phyloP scores from a whole-genome alignment of 2,113 vertebrate species.

The Neomonachus schauinslandi region DNA sequence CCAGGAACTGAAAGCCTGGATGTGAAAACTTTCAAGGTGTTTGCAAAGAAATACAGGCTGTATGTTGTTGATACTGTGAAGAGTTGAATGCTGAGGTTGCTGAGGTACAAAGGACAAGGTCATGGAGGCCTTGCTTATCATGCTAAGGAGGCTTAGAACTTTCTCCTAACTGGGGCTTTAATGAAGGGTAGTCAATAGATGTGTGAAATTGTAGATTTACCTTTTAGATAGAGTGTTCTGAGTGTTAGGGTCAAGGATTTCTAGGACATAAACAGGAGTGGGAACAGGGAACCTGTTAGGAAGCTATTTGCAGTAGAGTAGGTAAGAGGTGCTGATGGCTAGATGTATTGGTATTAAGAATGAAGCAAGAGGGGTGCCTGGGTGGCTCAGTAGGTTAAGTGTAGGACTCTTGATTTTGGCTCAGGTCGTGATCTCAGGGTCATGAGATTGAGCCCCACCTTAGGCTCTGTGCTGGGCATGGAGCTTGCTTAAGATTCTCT shows the following conservation, averaged over 20 bases:
- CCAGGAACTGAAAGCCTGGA: neutral
- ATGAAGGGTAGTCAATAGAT: neutral
- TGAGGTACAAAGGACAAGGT: neutral
- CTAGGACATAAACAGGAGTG: neutral
- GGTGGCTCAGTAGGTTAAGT: neutral
- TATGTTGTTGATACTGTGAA: neutral
- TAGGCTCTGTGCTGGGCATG: neutral
- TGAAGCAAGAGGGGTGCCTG: neutral
- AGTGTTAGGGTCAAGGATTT: neutral
- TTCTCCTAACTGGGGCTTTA: neutral
- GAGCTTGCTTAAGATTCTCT: neutral
- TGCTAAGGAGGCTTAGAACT: neutral
- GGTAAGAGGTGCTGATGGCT: neutral
- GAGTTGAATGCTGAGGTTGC: neutral
- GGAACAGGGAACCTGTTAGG: neutral
- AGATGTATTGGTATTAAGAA: neutral
- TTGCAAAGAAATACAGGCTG: neutral
- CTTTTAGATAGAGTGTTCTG: neutral
- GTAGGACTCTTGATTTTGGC: neutral
- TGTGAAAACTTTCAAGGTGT: neutral
- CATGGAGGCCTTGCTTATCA: neutral
- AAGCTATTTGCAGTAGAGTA: neutral
- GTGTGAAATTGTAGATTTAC: neutral
- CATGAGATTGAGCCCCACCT: neutral
- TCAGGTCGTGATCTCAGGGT: neutral